Percentiles rank a stretch among this genome's conserved stretches.
These are phyloP conservation scores for Drosophila helvetica DNA, from an alignment of 2,888 invertebrate species.

Conservation along the genomic window DNA sequence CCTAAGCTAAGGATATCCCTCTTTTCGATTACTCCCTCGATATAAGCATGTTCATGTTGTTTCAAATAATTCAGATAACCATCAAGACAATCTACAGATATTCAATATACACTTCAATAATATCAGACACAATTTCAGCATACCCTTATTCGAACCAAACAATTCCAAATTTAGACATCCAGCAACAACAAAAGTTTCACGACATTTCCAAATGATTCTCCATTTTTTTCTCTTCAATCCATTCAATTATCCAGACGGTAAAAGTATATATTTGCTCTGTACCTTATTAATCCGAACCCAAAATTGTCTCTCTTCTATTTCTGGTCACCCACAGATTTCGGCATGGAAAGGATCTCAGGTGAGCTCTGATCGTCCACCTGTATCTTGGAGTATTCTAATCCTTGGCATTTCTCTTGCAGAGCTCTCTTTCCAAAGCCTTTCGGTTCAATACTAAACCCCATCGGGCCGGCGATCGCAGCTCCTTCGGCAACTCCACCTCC, in stretches of 20 bases:
- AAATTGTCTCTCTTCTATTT: slow-evolving; percentile 44
- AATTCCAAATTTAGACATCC: slow-evolving; percentile 1
- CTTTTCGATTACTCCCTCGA: neutral
- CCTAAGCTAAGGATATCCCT: neutral
- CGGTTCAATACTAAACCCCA: slow-evolving; percentile 83
- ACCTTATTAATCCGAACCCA: slow-evolving; percentile 9
- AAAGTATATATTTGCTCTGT: neutral
- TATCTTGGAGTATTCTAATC: neutral
- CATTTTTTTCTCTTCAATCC: neutral
- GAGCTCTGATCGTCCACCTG: slow-evolving; percentile 6
- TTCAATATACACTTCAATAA: neutral
- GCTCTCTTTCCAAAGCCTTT: slow-evolving; percentile 84
- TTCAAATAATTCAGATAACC: neutral
- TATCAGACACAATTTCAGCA: neutral
- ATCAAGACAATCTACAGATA: neutral
- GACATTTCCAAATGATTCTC: slow-evolving; percentile 33
- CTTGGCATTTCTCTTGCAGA: slow-evolving; percentile 57
- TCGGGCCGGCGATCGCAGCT: slow-evolving; percentile 82
- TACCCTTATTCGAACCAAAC: neutral
- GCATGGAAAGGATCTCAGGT: slow-evolving; percentile 85
- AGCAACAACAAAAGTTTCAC: slow-evolving; percentile 63
- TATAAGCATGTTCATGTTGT: neutral
- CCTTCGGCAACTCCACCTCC: slow-evolving; percentile 84
- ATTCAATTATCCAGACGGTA: neutral
- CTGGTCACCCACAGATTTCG: slow-evolving; percentile 78